phyloP scores from a whole-genome alignment of 2,888 invertebrate species.

The Campopleginae sp. region DNA sequence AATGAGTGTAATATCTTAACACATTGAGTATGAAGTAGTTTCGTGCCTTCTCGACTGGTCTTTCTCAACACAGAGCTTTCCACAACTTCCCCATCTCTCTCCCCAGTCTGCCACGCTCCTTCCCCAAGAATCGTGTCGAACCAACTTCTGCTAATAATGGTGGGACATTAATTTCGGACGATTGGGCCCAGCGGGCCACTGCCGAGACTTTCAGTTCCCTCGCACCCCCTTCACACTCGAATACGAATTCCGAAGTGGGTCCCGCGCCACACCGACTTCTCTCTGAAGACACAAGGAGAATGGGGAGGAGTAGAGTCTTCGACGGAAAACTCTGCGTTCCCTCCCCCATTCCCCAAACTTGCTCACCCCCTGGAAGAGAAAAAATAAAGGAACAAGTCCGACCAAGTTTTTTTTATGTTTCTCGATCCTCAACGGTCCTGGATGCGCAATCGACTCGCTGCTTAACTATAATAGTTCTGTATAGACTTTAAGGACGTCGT shows the following conservation, averaged over 20 bases:
- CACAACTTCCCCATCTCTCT: slow-evolving; percentile 18
- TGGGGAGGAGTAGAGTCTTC: slow-evolving; percentile 16
- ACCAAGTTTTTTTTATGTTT: slow-evolving; percentile 53
- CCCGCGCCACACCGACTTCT: slow-evolving; percentile 42
- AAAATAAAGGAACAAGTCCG: slow-evolving; percentile 28
- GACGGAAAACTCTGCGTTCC: slow-evolving; percentile 5
- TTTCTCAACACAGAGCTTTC: slow-evolving; percentile 41
- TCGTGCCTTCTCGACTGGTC: slow-evolving; percentile 41
- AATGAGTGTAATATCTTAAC: slow-evolving; percentile 2
- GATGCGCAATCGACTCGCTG: slow-evolving; percentile 47
- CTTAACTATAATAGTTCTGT: neutral
- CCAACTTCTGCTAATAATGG: slow-evolving; percentile 82
- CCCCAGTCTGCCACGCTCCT: neutral
- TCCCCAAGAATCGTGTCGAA: slow-evolving; percentile 65
- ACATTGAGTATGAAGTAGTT: slow-evolving; percentile 35
- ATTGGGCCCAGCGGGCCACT: slow-evolving; percentile 81
- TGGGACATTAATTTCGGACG: slow-evolving; percentile 81
- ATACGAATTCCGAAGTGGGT: slow-evolving; percentile 35
- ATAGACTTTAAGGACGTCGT: neutral
- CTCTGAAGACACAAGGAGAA: slow-evolving; percentile 26
- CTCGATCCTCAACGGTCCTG: slow-evolving; percentile 62
- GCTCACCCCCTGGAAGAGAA: slow-evolving; percentile 47
- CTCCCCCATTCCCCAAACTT: slow-evolving; percentile 31
- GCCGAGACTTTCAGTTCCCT: slow-evolving; percentile 44
- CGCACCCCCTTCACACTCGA: slow-evolving; percentile 19